Evolutionary conservation across 2,797 vertebrate species (phyloP).

Genomic region (Diplodus puntazzo): DNA sequence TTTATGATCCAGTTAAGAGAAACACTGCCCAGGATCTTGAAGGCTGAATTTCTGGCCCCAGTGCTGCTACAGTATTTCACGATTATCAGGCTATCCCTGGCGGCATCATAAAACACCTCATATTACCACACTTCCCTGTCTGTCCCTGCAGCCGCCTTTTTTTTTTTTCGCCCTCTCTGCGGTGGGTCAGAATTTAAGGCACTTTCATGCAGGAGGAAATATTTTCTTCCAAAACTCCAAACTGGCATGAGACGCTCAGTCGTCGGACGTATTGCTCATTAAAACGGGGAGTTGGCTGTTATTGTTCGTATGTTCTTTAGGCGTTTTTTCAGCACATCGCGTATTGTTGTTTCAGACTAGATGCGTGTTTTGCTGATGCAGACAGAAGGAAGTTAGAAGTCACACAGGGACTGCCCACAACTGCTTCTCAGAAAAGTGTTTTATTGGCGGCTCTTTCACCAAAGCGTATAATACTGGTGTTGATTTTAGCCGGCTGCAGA

Average conservation of each 20-base stretch:
- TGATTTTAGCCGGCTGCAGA: constrained; percentile 80
- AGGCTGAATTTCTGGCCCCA: constrained; percentile 81
- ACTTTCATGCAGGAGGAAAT: constrained; percentile 54
- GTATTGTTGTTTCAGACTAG: constrained; percentile 39
- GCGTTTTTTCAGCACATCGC: constrained; percentile 33
- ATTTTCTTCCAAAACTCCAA: constrained; percentile 68
- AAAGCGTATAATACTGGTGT: constrained; percentile 82
- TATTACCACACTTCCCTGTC: constrained; percentile 78
- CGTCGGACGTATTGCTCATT: constrained; percentile 44
- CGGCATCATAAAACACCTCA: constrained; percentile 85
- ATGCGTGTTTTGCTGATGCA: constrained; percentile 44
- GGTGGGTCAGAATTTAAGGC: constrained; percentile 73
- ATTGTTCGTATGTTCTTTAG: constrained; percentile 3
- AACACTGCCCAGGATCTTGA: constrained; percentile 75
- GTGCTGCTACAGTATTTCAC: constrained; percentile 83
- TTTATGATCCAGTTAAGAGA: constrained; percentile 81
- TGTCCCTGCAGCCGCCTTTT: constrained; percentile 63
- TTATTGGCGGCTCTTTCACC: constrained; percentile 77
- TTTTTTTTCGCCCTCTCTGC: constrained; percentile 60
- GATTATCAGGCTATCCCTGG: constrained; percentile 82
- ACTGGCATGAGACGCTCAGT: constrained; percentile 44
- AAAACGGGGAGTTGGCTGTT: constrained; percentile 44
- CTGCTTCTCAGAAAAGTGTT: constrained; percentile 68
- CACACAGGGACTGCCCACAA: constrained; percentile 52
- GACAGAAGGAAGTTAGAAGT: constrained; percentile 54